Evolutionary conservation across 2,113 vertebrate species (phyloP).

Genomic region (Thunnus maccoyii): DNA sequence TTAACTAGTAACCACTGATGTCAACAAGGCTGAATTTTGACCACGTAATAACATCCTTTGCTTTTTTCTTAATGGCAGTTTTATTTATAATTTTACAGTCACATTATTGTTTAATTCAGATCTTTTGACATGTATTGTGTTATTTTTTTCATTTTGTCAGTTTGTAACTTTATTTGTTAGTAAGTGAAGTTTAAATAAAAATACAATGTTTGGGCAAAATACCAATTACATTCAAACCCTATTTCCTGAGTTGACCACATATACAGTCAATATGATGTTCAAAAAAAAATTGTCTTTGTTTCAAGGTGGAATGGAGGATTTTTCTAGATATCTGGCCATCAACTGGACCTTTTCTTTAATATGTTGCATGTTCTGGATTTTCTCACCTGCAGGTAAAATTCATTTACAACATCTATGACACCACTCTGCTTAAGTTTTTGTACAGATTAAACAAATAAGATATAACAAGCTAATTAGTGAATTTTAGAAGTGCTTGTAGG

Average conservation of each 20-base stretch:
- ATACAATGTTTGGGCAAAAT: neutral
- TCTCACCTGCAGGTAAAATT: constrained; percentile 60
- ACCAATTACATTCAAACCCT: neutral
- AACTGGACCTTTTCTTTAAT: constrained; percentile 20
- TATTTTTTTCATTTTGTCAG: no score
- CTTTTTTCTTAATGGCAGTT: no score
- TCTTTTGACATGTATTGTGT: no score
- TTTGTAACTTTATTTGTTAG: no score
- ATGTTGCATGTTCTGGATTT: constrained; percentile 47
- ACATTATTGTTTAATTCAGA: no score
- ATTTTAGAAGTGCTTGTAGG: neutral
- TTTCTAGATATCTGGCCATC: constrained; percentile 12
- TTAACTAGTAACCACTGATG: no score
- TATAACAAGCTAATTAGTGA: neutral
- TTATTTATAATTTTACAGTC: no score
- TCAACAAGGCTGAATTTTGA: no score
- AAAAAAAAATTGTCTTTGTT: constrained; percentile 1
- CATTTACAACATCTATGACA: neutral
- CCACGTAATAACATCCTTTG: no score
- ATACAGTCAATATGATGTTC: neutral
- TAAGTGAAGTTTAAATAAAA: no score
- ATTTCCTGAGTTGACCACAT: neutral
- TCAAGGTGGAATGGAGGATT: constrained; percentile 52
- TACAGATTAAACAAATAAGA: neutral
- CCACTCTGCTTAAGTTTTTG: no score